phyloP scores from a whole-genome alignment of 2,888 invertebrate genomes.

The Microplitis manilae region DNA sequence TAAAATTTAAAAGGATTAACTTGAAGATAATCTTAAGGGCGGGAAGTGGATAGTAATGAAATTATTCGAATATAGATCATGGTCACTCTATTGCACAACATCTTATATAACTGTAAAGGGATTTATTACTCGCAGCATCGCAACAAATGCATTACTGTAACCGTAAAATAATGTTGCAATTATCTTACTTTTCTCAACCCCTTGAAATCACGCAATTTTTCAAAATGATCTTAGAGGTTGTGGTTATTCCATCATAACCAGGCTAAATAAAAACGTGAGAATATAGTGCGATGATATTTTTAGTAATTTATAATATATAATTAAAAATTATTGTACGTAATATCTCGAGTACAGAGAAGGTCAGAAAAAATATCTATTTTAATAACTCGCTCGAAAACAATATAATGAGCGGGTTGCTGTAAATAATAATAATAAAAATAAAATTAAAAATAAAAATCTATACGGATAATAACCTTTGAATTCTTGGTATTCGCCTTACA shows the following conservation, averaged over 20 bases:
- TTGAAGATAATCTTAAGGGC: not conserved
- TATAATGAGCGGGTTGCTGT: conserved; percentile 23
- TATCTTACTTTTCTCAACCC: conserved; percentile 24
- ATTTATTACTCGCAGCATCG: not conserved
- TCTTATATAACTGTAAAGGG: not conserved
- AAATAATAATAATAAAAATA: conserved; percentile 42
- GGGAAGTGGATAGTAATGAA: not conserved
- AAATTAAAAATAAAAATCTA: conserved; percentile 39
- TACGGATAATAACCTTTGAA: conserved; percentile 47
- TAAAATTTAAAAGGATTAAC: not conserved
- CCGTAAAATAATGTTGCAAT: conserved; percentile 35
- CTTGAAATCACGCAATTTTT: conserved; percentile 43
- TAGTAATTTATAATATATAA: conserved; percentile 28
- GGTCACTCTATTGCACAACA: not conserved
- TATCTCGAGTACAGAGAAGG: conserved; percentile 12
- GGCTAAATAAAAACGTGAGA: conserved; percentile 39
- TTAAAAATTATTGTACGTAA: conserved; percentile 11
- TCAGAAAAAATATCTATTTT: conserved; percentile 4
- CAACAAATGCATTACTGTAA: conserved; percentile 11
- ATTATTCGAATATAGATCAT: not conserved
- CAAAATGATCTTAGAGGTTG: conserved; percentile 41
- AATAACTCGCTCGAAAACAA: not conserved
- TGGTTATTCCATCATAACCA: conserved; percentile 30
- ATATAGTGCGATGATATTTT: conserved; percentile 28
- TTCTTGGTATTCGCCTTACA: conserved; percentile 59